Evolutionary conservation across 2,888 invertebrate species (phyloP), one percentile per base, ranked within the genome.

Genomic region (Temnothorax rugatulus): DNA sequence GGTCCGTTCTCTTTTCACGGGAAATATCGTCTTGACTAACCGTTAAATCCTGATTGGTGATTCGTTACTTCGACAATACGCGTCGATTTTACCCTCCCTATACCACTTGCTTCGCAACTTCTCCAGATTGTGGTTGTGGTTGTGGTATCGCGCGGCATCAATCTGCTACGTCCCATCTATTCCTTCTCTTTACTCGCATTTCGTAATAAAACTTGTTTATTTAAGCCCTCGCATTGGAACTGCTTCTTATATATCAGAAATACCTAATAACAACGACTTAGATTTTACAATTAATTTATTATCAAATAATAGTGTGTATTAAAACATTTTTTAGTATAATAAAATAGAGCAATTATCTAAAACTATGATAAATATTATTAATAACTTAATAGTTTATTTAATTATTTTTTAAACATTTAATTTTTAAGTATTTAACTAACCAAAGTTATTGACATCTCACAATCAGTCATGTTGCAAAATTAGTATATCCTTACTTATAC

Each of bases 41-140:
- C 63, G 74, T 83, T 83, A 74, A 59, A 81, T 38, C 52, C 47
- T 79, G 83, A 85, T 84, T 74, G 83, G 47, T 75, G 50, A 50
- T 61, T 81, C 74, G 61, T 84, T 59, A 61, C 34, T 73, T 25
- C 38, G 68, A 47, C 63, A 84, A 69, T 61, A 57, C 66, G 38
- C 25, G 29, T 74, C 66, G 68, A 83, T 79, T 85, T 74, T 73
- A 54, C 21, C 9, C 1, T 21, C 25, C 0, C 68, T 47, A 21
- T 18, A 13, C 38, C 11, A 69, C 44, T 79, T 47, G 21, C 47
- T n/a, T 29, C 59, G 71, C 38, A 50, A 79, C 47, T 71, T 61
- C 64, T 34, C 15, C 4, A 21, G 50, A 21, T 63, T 68, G 66
- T 47, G 29, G 52, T 75, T 34, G 50, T 38, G 63, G 21, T 63